Conservation (phyloP, 2,797 vertebrate genomes). For the Gouania willdenowi region DNA sequence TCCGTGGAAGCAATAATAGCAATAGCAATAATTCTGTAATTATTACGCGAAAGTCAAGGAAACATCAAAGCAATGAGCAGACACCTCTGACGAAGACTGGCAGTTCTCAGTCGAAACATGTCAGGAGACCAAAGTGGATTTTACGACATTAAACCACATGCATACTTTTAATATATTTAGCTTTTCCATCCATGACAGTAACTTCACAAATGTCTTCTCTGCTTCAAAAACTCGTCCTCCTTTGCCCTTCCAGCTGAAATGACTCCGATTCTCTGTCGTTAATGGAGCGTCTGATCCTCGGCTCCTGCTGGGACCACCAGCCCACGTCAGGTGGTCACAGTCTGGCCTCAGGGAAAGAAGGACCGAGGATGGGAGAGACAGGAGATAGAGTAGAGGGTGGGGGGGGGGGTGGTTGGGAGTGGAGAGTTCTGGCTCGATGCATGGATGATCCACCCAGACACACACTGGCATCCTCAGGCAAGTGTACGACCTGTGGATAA, state of each 20-base stretch:
- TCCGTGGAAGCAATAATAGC: too few species aligned
- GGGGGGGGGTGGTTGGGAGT: slow-evolving; percentile 15
- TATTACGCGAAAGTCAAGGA: too few species aligned
- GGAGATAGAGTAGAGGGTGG: background rate
- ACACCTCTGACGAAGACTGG: too few species aligned
- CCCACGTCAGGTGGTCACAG: slow-evolving; percentile 74
- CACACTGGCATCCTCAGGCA: slow-evolving; percentile 67
- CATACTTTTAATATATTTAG: too few species aligned
- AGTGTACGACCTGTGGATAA: slow-evolving; percentile 67
- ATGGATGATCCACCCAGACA: slow-evolving; percentile 45
- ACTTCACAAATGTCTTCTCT: slow-evolving; percentile 28
- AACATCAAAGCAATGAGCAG: too few species aligned
- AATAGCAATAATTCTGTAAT: too few species aligned
- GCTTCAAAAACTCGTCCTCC: slow-evolving; percentile 72
- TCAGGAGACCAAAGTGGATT: too few species aligned
- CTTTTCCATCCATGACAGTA: slow-evolving; percentile 2
- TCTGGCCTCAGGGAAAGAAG: slow-evolving; percentile 64
- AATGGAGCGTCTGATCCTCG: slow-evolving; percentile 84
- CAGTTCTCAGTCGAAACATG: too few species aligned
- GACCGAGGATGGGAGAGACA: slow-evolving; percentile 29
- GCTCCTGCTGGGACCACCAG: slow-evolving; percentile 76
- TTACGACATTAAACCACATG: too few species aligned
- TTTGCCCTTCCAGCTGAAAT: slow-evolving; percentile 78
- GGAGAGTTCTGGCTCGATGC: slow-evolving; percentile 44
- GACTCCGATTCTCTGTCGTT: slow-evolving; percentile 84